Evolutionary conservation across 1,140 invertebrate genomes (phyloP).

Genomic region (Procambarus clarkii): DNA sequence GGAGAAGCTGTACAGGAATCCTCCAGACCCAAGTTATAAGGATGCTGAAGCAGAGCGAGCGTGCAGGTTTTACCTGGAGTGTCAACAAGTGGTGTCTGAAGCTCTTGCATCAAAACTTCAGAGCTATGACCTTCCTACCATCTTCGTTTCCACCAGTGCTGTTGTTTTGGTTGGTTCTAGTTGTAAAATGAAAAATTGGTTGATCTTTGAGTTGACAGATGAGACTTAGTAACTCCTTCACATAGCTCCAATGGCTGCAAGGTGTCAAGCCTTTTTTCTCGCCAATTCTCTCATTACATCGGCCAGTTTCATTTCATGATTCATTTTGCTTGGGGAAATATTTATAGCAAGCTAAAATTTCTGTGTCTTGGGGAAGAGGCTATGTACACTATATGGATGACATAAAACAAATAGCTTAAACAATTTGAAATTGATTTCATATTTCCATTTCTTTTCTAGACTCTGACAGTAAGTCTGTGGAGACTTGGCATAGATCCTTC

Average conservation of each 20-base stretch:
- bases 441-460: not conserved
- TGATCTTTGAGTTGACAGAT: too few species aligned
- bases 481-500: not conserved
- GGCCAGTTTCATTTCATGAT: too few species aligned
- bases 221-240: too few species aligned
- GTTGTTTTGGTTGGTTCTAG: constrained; percentile 48
- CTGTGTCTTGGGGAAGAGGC: too few species aligned
- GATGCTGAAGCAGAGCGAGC: constrained; percentile 22
- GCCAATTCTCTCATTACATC: too few species aligned
- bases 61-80: constrained; percentile 50
- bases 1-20: constrained; percentile 15
- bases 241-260: too few species aligned
- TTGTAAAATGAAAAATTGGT: too few species aligned
- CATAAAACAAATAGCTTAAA: too few species aligned
- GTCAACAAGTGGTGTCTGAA: constrained; percentile 48
- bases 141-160: constrained; percentile 24
- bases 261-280: too few species aligned
- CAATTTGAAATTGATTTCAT: not conserved
- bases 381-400: too few species aligned
- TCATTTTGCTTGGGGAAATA: too few species aligned
- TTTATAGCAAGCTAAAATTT: too few species aligned
- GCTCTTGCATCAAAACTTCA: constrained; percentile 53
- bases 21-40: not conserved
- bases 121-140: constrained; percentile 60
- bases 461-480: constrained; percentile 18